These are phyloP conservation scores for Stomatorhinus walkeri DNA, from an alignment of 2,797 vertebrate genomes.

Conservation along the genomic window DNA sequence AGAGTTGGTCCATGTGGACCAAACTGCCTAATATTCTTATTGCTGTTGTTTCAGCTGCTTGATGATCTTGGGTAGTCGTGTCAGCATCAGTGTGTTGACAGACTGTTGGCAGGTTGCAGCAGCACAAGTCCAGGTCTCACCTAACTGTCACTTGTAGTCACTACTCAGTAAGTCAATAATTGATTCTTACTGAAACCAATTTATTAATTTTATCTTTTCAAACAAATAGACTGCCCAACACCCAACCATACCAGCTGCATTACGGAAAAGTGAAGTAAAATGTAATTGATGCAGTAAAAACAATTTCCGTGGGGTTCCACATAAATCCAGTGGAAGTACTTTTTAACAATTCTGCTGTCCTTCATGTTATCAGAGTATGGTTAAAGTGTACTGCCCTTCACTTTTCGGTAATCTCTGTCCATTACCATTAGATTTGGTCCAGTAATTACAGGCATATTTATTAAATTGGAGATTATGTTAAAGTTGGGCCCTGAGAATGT, in stretches of 20 bases:
- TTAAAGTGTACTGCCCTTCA: background rate
- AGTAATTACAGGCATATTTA: background rate
- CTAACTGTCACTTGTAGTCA: background rate
- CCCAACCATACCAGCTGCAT: background rate
- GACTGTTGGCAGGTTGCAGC: background rate
- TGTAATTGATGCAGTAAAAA: background rate
- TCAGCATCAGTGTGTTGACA: background rate
- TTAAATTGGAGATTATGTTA: background rate
- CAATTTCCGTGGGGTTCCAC: background rate
- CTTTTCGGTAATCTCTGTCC: background rate
- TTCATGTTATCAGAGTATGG: background rate
- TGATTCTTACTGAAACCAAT: background rate
- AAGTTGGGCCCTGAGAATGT: background rate
- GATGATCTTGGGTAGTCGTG: background rate
- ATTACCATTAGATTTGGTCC: background rate
- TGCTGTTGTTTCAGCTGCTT: background rate
- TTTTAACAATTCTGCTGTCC: background rate
- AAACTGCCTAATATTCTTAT: background rate
- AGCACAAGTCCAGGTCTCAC: background rate
- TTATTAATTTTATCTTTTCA: background rate
- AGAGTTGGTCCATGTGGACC: background rate
- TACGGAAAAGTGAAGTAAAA: background rate
- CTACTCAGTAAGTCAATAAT: background rate
- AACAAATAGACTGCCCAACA: background rate
- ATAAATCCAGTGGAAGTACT: background rate